phyloP scores from a whole-genome alignment of 1,140 invertebrate species.

The Diploscapter pachys region DNA sequence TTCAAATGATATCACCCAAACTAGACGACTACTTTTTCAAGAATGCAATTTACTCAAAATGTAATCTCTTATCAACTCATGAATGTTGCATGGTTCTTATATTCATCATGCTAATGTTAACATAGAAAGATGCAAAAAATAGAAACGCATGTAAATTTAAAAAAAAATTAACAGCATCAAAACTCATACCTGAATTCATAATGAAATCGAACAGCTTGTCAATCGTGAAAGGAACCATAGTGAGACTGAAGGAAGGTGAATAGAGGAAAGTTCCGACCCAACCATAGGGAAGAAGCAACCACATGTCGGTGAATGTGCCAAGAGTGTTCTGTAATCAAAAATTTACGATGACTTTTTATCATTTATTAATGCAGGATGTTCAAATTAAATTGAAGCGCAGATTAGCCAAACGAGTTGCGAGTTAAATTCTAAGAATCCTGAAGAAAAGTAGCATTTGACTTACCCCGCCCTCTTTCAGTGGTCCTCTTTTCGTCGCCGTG shows the following conservation, averaged over 20 bases:
- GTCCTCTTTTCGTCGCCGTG: conserved; percentile 1
- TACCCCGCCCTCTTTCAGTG: not conserved
- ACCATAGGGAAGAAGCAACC: conserved; percentile 29
- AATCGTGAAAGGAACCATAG: conserved; percentile 17
- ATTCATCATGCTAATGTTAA: too few species aligned
- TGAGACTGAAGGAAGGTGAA: conserved; percentile 21
- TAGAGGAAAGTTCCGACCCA: conserved; percentile 17
- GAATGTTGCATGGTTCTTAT: too few species aligned
- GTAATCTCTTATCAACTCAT: too few species aligned
- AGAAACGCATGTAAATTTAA: too few species aligned
- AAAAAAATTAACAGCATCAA: too few species aligned
- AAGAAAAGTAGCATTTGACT: not conserved
- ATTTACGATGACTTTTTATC: not conserved
- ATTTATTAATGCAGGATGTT: not conserved
- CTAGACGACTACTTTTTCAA: too few species aligned
- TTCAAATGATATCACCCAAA: too few species aligned
- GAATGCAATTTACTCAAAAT: too few species aligned
- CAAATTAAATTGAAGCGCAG: not conserved
- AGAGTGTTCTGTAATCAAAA: conserved; percentile 9
- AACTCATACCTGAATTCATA: too few species aligned
- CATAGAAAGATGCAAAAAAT: too few species aligned
- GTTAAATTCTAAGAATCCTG: not conserved
- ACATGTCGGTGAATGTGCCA: conserved; percentile 29
- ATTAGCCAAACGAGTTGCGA: not conserved
- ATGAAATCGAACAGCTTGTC: too few species aligned